A percentile compares a stretch with the other conserved stretches of the same genome.
These are phyloP conservation scores for Parazoanthus atlanticus DNA, from an alignment of 92 coral and sea anemone genomes.

Conservation along the genomic window DNA sequence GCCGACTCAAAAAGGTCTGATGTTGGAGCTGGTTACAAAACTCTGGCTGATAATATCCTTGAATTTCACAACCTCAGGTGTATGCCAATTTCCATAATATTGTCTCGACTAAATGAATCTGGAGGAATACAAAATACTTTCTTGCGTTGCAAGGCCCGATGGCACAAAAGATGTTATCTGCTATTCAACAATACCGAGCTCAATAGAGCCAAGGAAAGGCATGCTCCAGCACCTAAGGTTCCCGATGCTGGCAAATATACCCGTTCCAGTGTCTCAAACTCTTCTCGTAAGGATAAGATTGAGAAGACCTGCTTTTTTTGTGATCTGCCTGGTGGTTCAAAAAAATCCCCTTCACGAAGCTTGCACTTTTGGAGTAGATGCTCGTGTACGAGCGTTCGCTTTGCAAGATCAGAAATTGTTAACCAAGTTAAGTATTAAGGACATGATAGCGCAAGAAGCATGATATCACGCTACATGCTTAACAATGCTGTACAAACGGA, in stretches of 20 bases:
- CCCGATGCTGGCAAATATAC: neutral
- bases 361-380: conserved; percentile 55
- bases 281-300: neutral
- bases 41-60: conserved; percentile 40
- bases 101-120: conserved; percentile 37
- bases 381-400: conserved; percentile 51
- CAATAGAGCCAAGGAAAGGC: conserved; percentile 43
- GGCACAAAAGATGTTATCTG: conserved; percentile 55
- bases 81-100: conserved; percentile 42
- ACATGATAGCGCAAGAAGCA: conserved; percentile 64
- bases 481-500: conserved; percentile 51
- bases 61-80: conserved; percentile 41
- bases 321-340: conserved; percentile 38
- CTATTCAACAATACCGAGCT: conserved; percentile 46
- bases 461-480: conserved; percentile 59
- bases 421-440: conserved; percentile 65
- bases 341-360: conserved; percentile 54
- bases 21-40: conserved; percentile 57
- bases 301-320: conserved; percentile 53
- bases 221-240: neutral
- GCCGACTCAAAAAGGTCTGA: conserved; percentile 41
- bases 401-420: conserved; percentile 61
- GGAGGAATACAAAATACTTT: conserved; percentile 48
- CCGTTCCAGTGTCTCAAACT: conserved; percentile 24
- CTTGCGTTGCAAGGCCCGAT: conserved; percentile 30